A percentile compares a stretch with the other conserved stretches of the same genome.
These are phyloP conservation scores for Amphibalanus amphitrite DNA, from an alignment of 1,140 invertebrate species.

Conservation along the genomic window DNA sequence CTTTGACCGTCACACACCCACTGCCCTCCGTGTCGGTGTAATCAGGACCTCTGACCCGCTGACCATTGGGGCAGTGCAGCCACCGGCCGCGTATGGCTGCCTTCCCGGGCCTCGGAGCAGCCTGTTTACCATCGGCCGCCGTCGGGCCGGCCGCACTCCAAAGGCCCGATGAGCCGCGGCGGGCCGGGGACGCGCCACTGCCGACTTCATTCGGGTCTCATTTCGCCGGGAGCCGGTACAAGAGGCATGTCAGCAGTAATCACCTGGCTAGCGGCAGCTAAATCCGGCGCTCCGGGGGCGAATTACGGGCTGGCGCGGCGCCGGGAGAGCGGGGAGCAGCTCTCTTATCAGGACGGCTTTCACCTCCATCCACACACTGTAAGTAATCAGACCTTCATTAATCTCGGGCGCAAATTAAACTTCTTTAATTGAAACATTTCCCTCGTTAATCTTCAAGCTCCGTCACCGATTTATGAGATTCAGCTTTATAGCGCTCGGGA, in stretches of 20 bases:
- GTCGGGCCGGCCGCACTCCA: not conserved
- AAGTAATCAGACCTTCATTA: conserved; percentile 1
- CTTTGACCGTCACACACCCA: too few relatives aligned
- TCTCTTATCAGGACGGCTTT: not conserved
- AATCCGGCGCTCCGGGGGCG: not conserved
- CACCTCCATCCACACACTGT: not conserved
- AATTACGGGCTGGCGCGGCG: not conserved
- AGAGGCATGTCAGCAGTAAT: not conserved
- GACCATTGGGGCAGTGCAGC: too few relatives aligned
- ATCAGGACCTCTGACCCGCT: too few relatives aligned
- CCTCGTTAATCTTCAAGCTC: not conserved
- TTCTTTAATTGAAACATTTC: conserved; percentile 1
- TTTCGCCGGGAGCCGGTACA: not conserved
- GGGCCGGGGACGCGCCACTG: not conserved
- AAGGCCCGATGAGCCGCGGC: not conserved
- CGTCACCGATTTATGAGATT: not conserved
- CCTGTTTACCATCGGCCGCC: not conserved
- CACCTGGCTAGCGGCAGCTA: not conserved
- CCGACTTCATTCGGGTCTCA: not conserved
- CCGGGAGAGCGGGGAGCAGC: not conserved
- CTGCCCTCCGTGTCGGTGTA: too few relatives aligned
- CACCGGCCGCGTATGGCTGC: too few relatives aligned
- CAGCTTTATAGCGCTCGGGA: not conserved
- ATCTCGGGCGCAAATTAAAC: not conserved
- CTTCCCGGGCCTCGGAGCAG: too few relatives aligned